phyloP scores from a whole-genome alignment of 2,113 vertebrate genomes.

The Hippocampus zosterae region DNA sequence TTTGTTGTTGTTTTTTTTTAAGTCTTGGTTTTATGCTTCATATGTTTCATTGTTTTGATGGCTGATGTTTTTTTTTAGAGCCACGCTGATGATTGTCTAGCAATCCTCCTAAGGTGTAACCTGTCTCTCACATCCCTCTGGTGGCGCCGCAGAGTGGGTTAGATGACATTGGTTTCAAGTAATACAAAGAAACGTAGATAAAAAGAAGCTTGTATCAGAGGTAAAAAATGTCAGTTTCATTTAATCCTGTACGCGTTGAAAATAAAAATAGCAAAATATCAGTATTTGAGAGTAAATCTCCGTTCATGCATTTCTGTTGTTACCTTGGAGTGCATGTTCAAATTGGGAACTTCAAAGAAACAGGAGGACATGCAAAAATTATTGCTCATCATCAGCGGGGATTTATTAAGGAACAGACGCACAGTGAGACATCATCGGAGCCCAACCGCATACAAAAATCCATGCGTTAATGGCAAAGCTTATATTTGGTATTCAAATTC shows the following conservation, averaged over 20 bases:
- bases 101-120: too few relatives aligned
- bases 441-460: slow-evolving; percentile 12
- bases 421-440: slow-evolving; percentile 8
- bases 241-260: not conserved
- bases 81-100: too few relatives aligned
- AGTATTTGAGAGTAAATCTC: slow-evolving; percentile 7
- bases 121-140: too few relatives aligned
- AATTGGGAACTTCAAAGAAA: slow-evolving; percentile 17
- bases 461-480: slow-evolving; percentile 1
- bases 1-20: too few relatives aligned
- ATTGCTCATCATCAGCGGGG: slow-evolving; percentile 24
- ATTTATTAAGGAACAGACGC: slow-evolving; percentile 30
- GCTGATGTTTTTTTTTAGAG: too few relatives aligned
- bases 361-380: slow-evolving; percentile 21
- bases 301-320: slow-evolving; percentile 16
- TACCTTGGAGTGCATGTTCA: slow-evolving; percentile 22
- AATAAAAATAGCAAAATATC: not conserved
- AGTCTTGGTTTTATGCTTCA: not conserved
- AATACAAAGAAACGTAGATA: not conserved
- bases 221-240: not conserved
- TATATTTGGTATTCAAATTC: not conserved
- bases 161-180: not conserved
- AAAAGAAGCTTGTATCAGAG: too few relatives aligned
- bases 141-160: too few relatives aligned
- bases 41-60: not conserved